Evolutionary conservation across 1,140 invertebrate species (phyloP).

Genomic region (Temnothorax nylanderi): DNA sequence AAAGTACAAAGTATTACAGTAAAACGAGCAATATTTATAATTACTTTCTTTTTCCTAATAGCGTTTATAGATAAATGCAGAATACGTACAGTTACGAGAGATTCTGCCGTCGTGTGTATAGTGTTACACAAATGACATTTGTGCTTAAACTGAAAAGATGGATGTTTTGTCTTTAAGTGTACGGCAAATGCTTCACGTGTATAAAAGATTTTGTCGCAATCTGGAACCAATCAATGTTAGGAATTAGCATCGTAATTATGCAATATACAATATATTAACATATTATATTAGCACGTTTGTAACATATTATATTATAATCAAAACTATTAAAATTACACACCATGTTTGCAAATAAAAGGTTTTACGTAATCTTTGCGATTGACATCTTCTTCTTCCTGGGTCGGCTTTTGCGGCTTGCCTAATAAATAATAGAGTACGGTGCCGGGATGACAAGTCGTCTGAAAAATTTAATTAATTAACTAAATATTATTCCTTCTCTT

Average conservation of each 20-base stretch:
- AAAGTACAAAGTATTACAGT: not conserved
- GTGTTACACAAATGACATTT: conserved; percentile 80
- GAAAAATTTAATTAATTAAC: not conserved
- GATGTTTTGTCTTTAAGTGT: conserved; percentile 81
- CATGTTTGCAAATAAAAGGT: conserved; percentile 81
- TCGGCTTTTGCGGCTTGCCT: conserved; percentile 37
- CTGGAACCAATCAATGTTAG: conserved; percentile 63
- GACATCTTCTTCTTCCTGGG: conserved; percentile 67
- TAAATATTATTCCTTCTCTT: not conserved
- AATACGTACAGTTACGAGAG: conserved; percentile 75
- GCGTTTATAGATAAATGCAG: not conserved
- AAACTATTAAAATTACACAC: conserved; percentile 64
- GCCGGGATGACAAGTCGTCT: conserved; percentile 62
- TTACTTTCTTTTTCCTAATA: not conserved
- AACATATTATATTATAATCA: not conserved
- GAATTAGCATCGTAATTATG: not conserved
- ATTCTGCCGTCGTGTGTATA: conserved; percentile 62
- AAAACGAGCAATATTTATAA: not conserved
- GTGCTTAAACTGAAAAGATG: conserved; percentile 53
- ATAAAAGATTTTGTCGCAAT: conserved; percentile 81
- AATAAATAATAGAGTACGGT: conserved; percentile 60
- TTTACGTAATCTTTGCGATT: conserved; percentile 74
- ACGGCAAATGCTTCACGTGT: conserved; percentile 79
- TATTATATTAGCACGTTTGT: not conserved
- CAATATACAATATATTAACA: not conserved